These are phyloP conservation scores for Apis florea DNA, from an alignment of 1,140 invertebrate genomes.

Conservation along the genomic window DNA sequence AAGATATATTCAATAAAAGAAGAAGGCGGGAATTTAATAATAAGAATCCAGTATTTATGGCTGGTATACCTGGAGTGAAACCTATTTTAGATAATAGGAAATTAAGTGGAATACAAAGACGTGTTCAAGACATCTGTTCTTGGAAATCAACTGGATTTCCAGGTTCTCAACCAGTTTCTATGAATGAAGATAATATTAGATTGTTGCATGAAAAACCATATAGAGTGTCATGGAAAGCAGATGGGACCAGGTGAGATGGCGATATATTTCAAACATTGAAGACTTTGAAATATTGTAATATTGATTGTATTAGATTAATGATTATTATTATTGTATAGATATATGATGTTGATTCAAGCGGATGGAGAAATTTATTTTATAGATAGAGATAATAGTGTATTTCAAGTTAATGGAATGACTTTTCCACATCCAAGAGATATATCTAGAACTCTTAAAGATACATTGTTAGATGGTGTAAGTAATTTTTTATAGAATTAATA, in stretches of 20 bases:
- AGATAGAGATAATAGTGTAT: conserved; percentile 97
- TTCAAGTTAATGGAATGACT: conserved; percentile 89
- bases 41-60: conserved; percentile 89
- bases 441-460: conserved; percentile 87
- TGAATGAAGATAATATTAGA: conserved; percentile 92
- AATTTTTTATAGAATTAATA: not conserved
- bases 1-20: conserved; percentile 64
- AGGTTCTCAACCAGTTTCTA: conserved; percentile 97
- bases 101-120: conserved; percentile 86
- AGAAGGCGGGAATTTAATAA: conserved; percentile 77
- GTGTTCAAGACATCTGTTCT: conserved; percentile 90
- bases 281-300: not conserved
- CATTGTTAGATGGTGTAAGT: conserved; percentile 95
- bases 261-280: conserved; percentile 4
- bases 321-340: conserved; percentile 82
- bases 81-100: conserved; percentile 82
- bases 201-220: conserved; percentile 91
- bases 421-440: conserved; percentile 90
- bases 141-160: conserved; percentile 93
- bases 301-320: not conserved
- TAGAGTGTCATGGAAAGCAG: conserved; percentile 99
- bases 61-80: conserved; percentile 88
- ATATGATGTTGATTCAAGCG: conserved; percentile 97
- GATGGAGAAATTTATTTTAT: conserved; percentile 94
- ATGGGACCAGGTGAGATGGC: conserved; percentile 91